Conservation (phyloP, 2,113 vertebrate species). For the Aspidoscelis tigris region DNA sequence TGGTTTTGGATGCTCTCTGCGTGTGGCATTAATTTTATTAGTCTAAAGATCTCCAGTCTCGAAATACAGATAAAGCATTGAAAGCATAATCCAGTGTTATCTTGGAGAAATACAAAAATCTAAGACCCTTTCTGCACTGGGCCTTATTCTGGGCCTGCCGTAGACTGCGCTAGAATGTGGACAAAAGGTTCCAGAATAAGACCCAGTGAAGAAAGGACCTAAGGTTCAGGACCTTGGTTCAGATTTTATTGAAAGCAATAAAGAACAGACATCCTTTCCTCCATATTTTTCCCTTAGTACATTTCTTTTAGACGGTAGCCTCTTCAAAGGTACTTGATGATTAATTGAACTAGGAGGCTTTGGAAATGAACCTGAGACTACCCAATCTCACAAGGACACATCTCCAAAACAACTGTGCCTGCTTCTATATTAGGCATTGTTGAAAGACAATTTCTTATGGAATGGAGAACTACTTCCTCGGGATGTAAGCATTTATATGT, state of each 20-base stretch:
- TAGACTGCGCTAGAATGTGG: too few species aligned
- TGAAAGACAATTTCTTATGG: conserved; percentile 53
- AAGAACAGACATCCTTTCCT: not conserved
- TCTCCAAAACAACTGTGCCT: conserved; percentile 56
- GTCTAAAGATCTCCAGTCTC: not conserved
- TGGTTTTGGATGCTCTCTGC: not conserved
- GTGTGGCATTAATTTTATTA: too few species aligned
- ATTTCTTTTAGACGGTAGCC: conserved; percentile 26
- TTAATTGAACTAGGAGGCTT: conserved; percentile 44
- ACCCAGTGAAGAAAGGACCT: not conserved
- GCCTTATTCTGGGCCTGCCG: too few species aligned
- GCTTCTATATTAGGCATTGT: conserved; percentile 42
- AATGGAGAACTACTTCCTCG: conserved; percentile 30
- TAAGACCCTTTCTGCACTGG: too few species aligned
- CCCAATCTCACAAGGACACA: conserved; percentile 33
- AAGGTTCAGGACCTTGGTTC: not conserved
- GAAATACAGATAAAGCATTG: conserved; percentile 5
- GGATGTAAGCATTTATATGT: conserved; percentile 33
- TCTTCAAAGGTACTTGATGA: conserved; percentile 37
- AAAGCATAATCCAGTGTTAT: not conserved
- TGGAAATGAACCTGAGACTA: conserved; percentile 36
- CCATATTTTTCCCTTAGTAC: not conserved
- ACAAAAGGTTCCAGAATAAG: not conserved
- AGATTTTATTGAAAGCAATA: not conserved
- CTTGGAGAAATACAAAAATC: not conserved